Conservation (phyloP, 2,888 invertebrate genomes). For the Neocrepidodera transversa region DNA sequence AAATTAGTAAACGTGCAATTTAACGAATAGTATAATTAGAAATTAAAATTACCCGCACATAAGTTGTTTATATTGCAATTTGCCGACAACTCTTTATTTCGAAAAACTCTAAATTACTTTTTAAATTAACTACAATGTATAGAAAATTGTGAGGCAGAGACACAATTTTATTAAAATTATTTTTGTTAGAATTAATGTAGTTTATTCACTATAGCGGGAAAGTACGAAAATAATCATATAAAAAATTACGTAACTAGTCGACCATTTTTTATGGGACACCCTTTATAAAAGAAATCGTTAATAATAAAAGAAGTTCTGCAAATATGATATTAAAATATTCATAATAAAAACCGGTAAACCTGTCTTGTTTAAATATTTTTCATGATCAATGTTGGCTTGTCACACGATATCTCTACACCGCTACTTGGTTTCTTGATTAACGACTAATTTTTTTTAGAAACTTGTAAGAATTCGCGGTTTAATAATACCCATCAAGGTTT, state of each 20-base stretch:
- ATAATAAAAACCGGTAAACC: no score
- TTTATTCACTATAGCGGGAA: no score
- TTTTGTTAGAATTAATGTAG: no score
- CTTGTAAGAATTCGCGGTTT: slow-evolving; percentile 9
- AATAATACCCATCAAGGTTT: neutral
- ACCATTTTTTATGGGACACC: no score
- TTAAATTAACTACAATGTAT: neutral
- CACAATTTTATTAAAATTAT: no score
- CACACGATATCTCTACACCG: neutral
- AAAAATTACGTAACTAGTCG: no score
- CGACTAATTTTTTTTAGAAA: slow-evolving; percentile 4
- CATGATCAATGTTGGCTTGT: slow-evolving; percentile 2
- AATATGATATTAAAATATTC: no score
- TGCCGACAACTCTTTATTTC: neutral
- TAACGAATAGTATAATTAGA: neutral
- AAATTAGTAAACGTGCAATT: neutral
- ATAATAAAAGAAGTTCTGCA: no score
- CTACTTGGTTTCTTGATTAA: slow-evolving; percentile 20
- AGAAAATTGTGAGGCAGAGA: no score
- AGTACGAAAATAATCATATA: no score
- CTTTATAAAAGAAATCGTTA: no score
- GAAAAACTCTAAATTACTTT: neutral
- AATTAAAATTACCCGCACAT: slow-evolving; percentile 4
- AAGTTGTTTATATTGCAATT: neutral
- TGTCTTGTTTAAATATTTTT: no score